A percentile compares a stretch with the other conserved stretches of the same genome.
Evolutionary conservation across 2,797 vertebrate species (phyloP).

Genomic region (Ibycter americanus): DNA sequence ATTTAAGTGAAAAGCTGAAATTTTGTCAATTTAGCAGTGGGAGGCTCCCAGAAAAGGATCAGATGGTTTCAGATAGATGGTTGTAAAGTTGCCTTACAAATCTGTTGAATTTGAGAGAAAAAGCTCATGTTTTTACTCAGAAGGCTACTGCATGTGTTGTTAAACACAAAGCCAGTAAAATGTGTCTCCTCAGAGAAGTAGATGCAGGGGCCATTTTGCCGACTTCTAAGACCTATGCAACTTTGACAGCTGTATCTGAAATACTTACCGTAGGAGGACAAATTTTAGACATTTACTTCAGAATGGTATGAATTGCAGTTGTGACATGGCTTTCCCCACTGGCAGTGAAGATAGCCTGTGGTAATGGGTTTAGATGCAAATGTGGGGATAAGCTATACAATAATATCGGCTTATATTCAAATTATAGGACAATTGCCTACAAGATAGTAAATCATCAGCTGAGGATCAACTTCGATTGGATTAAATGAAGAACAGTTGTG

Average conservation of each 20-base stretch:
- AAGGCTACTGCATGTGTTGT: background rate
- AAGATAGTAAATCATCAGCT: background rate
- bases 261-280: background rate
- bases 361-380: background rate
- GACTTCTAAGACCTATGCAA: background rate
- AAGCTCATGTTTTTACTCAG: background rate
- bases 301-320: background rate
- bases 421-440: rapidly evolving
- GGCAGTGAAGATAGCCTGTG: background rate
- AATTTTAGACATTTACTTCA: background rate
- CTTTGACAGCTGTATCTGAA: background rate
- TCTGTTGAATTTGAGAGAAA: background rate
- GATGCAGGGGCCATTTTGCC: background rate
- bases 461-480: background rate
- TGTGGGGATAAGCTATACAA: background rate
- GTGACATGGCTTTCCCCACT: background rate
- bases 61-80: background rate
- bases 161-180: background rate
- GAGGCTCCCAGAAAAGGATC: background rate
- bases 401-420: background rate
- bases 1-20: background rate
- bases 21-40: background rate
- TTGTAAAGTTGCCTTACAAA: background rate
- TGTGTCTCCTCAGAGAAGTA: background rate
- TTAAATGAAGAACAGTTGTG: background rate